phyloP scores from a whole-genome alignment of 2,888 invertebrate genomes.

The Philaethria dido region DNA sequence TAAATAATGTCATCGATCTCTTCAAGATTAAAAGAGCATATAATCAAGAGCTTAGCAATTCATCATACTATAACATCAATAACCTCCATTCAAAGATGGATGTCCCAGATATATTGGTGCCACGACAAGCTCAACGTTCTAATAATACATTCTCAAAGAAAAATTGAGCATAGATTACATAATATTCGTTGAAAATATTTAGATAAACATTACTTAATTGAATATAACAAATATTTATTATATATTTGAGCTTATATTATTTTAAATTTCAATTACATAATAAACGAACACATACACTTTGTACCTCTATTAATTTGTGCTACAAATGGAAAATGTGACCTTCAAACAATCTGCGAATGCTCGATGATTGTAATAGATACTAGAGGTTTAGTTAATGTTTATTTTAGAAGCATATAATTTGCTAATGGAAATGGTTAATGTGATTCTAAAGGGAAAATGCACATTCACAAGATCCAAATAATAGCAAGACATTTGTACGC shows the following conservation, averaged over 20 bases:
- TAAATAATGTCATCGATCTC: conserved; percentile 26
- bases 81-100: conserved; percentile 34
- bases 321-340: too few relatives aligned
- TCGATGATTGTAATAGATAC: too few relatives aligned
- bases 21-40: conserved; percentile 26
- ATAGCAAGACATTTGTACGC: conserved; percentile 27
- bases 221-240: neutral
- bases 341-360: too few relatives aligned
- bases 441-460: neutral
- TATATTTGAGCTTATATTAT: neutral
- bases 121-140: conserved; percentile 23
- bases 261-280: too few relatives aligned
- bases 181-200: conserved; percentile 5
- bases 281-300: too few relatives aligned
- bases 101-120: conserved; percentile 33
- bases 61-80: conserved; percentile 38
- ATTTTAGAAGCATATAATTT: neutral
- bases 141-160: conserved; percentile 17
- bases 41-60: conserved; percentile 32
- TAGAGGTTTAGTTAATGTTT: neutral
- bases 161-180: conserved; percentile 14
- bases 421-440: neutral
- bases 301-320: too few relatives aligned
- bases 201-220: neutral
- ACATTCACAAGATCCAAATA: conserved; percentile 14